phyloP scores from a whole-genome alignment of 1,140 invertebrate species.

The Nautilus pompilius region DNA sequence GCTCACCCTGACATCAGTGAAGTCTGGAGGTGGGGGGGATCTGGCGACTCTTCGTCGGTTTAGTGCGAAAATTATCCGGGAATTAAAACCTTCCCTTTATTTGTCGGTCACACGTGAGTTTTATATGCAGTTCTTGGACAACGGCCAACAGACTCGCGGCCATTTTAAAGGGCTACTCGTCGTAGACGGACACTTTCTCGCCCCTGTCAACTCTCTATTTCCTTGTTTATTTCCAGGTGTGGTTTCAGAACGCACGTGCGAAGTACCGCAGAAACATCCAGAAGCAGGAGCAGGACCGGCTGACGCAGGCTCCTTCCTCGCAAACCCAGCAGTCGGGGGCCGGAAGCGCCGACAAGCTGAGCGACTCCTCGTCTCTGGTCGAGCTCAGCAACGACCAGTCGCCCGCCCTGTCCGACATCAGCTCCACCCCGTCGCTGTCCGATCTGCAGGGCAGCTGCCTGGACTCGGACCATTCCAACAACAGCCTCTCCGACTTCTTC shows the following conservation, averaged over 20 bases:
- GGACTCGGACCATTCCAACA: slow-evolving; percentile 27
- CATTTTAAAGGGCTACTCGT: too few species aligned
- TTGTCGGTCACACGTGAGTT: too few species aligned
- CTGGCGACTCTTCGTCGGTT: too few species aligned
- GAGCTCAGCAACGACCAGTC: slow-evolving; percentile 30
- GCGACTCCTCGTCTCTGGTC: slow-evolving; percentile 25
- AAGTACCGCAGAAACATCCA: slow-evolving; percentile 92
- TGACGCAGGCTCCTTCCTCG: slow-evolving; percentile 51
- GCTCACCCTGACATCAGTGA: too few species aligned
- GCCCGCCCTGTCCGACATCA: slow-evolving; percentile 46
- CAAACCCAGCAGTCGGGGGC: slow-evolving; percentile 3
- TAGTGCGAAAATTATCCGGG: too few species aligned
- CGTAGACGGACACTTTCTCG: too few species aligned
- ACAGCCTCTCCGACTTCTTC: slow-evolving; percentile 32
- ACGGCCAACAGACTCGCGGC: too few species aligned
- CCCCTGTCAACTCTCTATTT: slow-evolving; percentile 3
- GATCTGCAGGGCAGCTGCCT: slow-evolving; percentile 29
- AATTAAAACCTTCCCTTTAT: too few species aligned
- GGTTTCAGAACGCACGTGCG: slow-evolving; percentile 96
- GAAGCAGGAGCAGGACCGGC: slow-evolving; percentile 66
- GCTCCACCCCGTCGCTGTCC: slow-evolving; percentile 42
- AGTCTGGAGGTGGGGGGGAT: too few species aligned
- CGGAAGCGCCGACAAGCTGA: slow-evolving; percentile 5
- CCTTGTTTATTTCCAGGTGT: slow-evolving; percentile 70
- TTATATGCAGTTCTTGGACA: too few species aligned